Base-by-base conservation (phyloP, 2,113 vertebrate genomes). In the Pachyramphus minor region DNA sequence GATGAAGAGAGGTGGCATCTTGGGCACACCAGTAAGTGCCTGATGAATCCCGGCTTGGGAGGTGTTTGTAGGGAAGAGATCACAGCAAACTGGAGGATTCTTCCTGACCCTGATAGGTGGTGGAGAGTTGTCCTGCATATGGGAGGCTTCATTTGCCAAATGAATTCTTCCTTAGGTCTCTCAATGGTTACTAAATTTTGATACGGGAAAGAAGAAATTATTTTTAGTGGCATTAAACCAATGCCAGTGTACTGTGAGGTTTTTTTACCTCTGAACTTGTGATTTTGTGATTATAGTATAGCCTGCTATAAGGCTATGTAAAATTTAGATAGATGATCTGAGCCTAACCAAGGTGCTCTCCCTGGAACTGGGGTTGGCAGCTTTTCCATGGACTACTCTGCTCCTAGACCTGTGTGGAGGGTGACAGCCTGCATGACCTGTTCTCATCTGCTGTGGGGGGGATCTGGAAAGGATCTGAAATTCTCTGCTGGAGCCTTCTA, bases 251-350 rank as follows among this genome's bases (percentile, higher is more conserved):
- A 75, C 44, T 17, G 5, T 24, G 41, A 56, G 8, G 6, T 33
- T 19, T 74, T 67, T 67, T 86, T n/a, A 53, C 23, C 11, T 64
- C 35, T 17, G 27, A 33, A 60, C 18, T 49, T 58, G 13, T 49
- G 8, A 8, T 64, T 91, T 64, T 68, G 3, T 72, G 5, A 24
- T 78, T 59, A 6, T 16, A 49, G 37, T 64, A 9, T 5, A 79
- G 14, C 13, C 25, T 63, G 22, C 19, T 87, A 31, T 73, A 14
- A 59, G 69, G 31, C 25, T 21, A 0, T 12, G n/a, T 53, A 2
- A 58, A 77, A 72, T 25, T 14, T 41, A n/a, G 18, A 12, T 35
- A 3, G 0, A 0, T 50, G 52, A 14, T 64, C 16, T 87, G 87
- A 85, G 71, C 60, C 60, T 91, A 25, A 74, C 4, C 11, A 3